Evolutionary conservation across 2,113 vertebrate species (phyloP).

Genomic region (Leptocoma aspasia): DNA sequence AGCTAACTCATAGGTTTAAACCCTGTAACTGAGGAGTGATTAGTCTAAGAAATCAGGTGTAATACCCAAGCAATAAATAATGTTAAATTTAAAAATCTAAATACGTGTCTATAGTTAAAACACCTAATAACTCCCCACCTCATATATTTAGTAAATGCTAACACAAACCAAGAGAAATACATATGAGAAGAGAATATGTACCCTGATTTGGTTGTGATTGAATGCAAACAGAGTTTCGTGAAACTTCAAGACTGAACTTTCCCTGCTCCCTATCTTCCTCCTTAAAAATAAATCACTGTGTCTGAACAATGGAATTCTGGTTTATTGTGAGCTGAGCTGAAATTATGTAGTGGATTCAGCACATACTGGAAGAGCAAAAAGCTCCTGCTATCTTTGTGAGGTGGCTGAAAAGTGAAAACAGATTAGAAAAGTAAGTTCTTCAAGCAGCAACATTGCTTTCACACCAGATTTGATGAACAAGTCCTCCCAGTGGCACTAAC

Average conservation of each 20-base stretch:
- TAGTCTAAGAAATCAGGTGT: background rate
- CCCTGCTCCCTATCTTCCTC: background rate
- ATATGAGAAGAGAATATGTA: background rate
- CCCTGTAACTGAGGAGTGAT: background rate
- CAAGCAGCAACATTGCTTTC: constrained; percentile 46
- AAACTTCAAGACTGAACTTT: background rate
- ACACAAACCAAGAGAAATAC: background rate
- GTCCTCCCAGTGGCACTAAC: constrained; percentile 41
- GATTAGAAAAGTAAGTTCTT: constrained; percentile 60
- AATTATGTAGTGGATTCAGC: constrained; percentile 46
- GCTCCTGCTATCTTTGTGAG: constrained; percentile 48
- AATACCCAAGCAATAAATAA: background rate
- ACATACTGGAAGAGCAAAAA: constrained; percentile 27
- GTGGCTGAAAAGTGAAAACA: constrained; percentile 37
- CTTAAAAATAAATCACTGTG: constrained; percentile 21
- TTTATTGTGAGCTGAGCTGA: constrained; percentile 29
- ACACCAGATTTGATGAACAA: constrained; percentile 45
- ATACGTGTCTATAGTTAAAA: background rate
- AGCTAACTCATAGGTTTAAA: background rate
- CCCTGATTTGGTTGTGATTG: background rate
- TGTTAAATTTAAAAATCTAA: background rate
- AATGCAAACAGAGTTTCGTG: background rate
- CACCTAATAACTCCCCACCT: background rate
- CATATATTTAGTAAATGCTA: background rate
- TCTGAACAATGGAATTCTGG: constrained; percentile 12